A percentile compares a stretch with the other conserved stretches of the same genome.
phyloP scores from a whole-genome alignment of 2,113 vertebrate species.

The Lophura nycthemera region DNA sequence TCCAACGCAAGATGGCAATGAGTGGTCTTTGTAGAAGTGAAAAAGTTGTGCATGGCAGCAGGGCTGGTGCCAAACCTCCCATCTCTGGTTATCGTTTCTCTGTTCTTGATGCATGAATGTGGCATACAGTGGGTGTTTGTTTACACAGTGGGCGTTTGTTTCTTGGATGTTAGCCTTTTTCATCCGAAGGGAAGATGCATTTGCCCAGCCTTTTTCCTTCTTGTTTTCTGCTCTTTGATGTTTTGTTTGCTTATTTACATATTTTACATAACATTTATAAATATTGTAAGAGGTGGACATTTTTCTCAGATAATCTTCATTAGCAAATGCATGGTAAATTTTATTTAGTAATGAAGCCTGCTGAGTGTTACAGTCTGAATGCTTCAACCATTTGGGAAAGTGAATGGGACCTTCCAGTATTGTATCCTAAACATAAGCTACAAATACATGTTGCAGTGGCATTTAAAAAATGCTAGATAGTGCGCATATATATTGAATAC shows the following conservation, averaged over 20 bases:
- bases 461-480: neutral
- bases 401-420: neutral
- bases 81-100: conserved; percentile 58
- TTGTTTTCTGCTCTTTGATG: neutral
- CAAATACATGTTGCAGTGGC: neutral
- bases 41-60: conserved; percentile 25
- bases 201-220: neutral
- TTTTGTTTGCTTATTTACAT: neutral
- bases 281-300: neutral
- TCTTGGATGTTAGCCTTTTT: conserved; percentile 30
- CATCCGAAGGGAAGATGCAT: neutral
- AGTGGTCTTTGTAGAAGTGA: conserved; percentile 25
- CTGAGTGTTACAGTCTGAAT: neutral
- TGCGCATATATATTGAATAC: neutral
- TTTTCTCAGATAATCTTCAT: neutral
- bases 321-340: neutral
- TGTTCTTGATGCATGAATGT: conserved; percentile 52
- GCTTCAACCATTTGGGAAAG: neutral
- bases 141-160: conserved; percentile 50
- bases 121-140: conserved; percentile 52
- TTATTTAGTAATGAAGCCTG: neutral
- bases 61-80: conserved; percentile 36
- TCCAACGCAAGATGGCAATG: conserved; percentile 71
- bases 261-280: neutral
- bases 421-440: neutral